Evolutionary conservation across 1,140 invertebrate species (phyloP).

Genomic region (Galleria mellonella): DNA sequence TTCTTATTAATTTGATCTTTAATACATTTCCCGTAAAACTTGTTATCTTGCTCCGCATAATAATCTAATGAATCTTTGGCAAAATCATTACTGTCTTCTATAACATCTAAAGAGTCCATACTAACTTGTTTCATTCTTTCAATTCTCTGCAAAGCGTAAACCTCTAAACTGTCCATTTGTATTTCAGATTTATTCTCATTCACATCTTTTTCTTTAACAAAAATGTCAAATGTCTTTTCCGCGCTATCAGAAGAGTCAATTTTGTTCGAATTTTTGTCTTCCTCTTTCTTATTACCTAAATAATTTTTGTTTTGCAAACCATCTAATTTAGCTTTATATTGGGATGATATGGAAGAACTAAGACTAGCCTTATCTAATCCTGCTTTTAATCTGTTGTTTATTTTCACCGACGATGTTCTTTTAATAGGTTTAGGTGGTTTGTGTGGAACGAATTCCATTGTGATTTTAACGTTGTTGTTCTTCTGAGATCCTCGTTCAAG

Average conservation of each 20-base stretch:
- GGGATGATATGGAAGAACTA: constrained; percentile 66
- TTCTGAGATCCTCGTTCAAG: constrained; percentile 75
- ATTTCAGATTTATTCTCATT: constrained; percentile 76
- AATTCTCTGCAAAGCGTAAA: constrained; percentile 71
- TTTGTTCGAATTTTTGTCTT: constrained; percentile 56
- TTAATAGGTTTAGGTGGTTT: constrained; percentile 75
- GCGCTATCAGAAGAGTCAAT: constrained; percentile 38
- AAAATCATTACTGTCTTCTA: constrained; percentile 63
- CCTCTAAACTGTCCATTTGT: constrained; percentile 76
- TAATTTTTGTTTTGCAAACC: constrained; percentile 69
- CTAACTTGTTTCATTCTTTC: constrained; percentile 66
- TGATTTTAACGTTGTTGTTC: constrained; percentile 67
- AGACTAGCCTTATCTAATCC: constrained; percentile 55
- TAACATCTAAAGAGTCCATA: constrained; percentile 69
- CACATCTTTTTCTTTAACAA: constrained; percentile 75
- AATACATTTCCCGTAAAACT: constrained; percentile 31
- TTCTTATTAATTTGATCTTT: constrained; percentile 55
- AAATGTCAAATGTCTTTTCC: constrained; percentile 76
- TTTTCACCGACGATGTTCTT: constrained; percentile 68
- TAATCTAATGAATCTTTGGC: constrained; percentile 69
- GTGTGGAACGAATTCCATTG: constrained; percentile 75
- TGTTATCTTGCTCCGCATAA: constrained; percentile 58
- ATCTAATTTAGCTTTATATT: constrained; percentile 70
- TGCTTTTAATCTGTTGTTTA: constrained; percentile 64
- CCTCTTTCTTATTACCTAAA: constrained; percentile 44